These are phyloP conservation scores for Mormyrus hasselquistii DNA, from an alignment of 2,797 vertebrate species.

Conservation along the genomic window DNA sequence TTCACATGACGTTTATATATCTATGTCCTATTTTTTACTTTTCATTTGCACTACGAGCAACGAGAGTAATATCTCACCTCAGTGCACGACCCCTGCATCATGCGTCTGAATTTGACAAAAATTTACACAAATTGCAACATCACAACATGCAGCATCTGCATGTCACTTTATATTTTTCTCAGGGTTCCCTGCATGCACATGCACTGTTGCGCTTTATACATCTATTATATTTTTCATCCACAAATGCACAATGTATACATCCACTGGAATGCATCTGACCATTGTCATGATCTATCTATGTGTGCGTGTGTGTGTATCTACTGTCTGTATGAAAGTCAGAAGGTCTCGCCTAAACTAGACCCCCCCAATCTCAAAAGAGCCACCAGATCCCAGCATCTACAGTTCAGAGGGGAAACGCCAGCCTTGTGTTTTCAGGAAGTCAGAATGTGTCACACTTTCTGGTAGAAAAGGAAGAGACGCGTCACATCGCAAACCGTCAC, in stretches of 20 bases:
- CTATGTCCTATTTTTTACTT: not conserved
- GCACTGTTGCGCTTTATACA: not conserved
- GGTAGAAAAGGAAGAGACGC: conserved; percentile 22
- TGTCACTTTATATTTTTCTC: not conserved
- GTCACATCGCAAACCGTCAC: not conserved
- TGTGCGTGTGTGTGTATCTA: not conserved
- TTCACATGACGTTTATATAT: not conserved
- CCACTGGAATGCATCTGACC: not conserved
- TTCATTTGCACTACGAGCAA: not conserved
- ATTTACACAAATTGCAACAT: not conserved
- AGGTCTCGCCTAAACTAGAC: not conserved
- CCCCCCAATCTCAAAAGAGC: not conserved
- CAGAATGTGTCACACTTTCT: conserved; percentile 28
- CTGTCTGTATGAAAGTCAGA: not conserved
- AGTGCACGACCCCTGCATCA: not conserved
- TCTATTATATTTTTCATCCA: not conserved
- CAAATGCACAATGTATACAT: not conserved
- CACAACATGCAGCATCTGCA: not conserved
- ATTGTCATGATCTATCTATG: not conserved
- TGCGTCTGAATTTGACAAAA: not conserved
- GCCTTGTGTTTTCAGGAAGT: conserved; percentile 30
- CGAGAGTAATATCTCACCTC: not conserved
- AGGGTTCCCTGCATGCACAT: not conserved
- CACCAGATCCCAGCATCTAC: not conserved
- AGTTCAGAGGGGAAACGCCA: not conserved